Conservation (phyloP, 2,113 vertebrate genomes). For the Rhinopomastus cyanomelas region DNA sequence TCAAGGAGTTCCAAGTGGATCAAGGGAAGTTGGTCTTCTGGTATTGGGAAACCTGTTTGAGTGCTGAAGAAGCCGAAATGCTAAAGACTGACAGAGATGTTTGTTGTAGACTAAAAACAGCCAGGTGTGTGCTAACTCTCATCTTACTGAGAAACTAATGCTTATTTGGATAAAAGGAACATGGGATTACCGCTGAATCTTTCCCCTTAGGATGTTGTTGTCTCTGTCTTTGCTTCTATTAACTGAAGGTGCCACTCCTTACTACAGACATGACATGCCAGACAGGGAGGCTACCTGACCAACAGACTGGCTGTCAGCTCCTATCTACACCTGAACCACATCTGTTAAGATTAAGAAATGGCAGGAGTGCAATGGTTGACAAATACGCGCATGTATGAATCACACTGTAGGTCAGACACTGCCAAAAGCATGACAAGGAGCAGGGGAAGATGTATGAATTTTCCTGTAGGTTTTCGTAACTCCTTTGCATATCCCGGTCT, state of each 20-base stretch:
- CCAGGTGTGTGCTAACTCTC: background rate
- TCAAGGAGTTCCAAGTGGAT: background rate
- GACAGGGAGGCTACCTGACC: background rate
- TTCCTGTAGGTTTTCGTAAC: background rate
- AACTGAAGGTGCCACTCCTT: background rate
- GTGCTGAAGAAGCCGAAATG: background rate
- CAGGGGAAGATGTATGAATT: accelerated
- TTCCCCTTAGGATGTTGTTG: background rate
- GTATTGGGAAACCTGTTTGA: background rate
- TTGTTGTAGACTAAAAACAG: slow-evolving; percentile 17
- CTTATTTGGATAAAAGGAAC: background rate
- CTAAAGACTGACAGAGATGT: slow-evolving; percentile 10
- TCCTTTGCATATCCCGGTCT: background rate
- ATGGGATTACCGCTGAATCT: background rate
- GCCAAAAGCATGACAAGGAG: background rate
- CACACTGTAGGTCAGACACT: background rate
- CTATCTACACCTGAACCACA: background rate
- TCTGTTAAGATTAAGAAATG: background rate
- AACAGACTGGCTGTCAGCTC: background rate
- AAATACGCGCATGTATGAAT: background rate
- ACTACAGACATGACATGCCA: background rate
- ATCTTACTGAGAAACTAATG: slow-evolving; percentile 6
- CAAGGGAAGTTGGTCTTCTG: background rate
- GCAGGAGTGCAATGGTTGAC: background rate
- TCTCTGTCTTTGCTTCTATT: background rate